These are phyloP conservation scores for Paramacrobiotus metropolitanus DNA, from an alignment of 1,140 invertebrate species.

Conservation along the genomic window DNA sequence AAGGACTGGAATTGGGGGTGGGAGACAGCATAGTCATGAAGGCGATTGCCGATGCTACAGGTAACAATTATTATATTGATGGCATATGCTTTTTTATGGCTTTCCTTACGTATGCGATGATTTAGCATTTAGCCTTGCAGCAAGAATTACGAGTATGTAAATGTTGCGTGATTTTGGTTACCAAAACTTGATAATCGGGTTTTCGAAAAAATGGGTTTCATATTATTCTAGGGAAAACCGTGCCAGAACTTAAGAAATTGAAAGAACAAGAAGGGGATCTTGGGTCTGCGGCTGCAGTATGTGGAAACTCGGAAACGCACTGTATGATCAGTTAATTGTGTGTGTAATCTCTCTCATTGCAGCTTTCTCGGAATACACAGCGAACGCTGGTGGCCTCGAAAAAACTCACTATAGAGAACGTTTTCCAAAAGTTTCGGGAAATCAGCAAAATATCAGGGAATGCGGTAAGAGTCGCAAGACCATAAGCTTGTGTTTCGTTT, in stretches of 20 bases:
- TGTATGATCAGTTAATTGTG: slow-evolving; percentile 14
- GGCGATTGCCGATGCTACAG: slow-evolving; percentile 75
- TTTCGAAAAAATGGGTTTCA: background rate
- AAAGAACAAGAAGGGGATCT: slow-evolving; percentile 72
- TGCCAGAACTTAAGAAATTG: slow-evolving; percentile 51
- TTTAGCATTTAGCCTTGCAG: too few species aligned
- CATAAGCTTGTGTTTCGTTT: too few species aligned
- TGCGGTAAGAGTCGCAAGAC: too few species aligned
- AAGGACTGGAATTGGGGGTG: slow-evolving; percentile 67
- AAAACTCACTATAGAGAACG: slow-evolving; percentile 30
- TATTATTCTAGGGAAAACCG: slow-evolving; percentile 5
- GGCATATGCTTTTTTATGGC: background rate
- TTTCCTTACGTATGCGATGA: too few species aligned
- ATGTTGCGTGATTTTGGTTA: too few species aligned
- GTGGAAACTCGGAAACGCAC: background rate
- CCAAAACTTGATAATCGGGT: too few species aligned
- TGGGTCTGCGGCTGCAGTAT: slow-evolving; percentile 63
- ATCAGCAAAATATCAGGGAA: slow-evolving; percentile 66
- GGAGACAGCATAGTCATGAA: slow-evolving; percentile 83
- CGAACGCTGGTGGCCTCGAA: slow-evolving; percentile 48
- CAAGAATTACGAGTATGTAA: too few species aligned
- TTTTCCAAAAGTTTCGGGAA: slow-evolving; percentile 67
- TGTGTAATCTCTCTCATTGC: slow-evolving; percentile 10
- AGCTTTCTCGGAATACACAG: slow-evolving; percentile 58
- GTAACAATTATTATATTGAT: slow-evolving; percentile 19